Evolutionary conservation across 2,113 vertebrate species (phyloP).

Genomic region (Cyprichromis sp.): DNA sequence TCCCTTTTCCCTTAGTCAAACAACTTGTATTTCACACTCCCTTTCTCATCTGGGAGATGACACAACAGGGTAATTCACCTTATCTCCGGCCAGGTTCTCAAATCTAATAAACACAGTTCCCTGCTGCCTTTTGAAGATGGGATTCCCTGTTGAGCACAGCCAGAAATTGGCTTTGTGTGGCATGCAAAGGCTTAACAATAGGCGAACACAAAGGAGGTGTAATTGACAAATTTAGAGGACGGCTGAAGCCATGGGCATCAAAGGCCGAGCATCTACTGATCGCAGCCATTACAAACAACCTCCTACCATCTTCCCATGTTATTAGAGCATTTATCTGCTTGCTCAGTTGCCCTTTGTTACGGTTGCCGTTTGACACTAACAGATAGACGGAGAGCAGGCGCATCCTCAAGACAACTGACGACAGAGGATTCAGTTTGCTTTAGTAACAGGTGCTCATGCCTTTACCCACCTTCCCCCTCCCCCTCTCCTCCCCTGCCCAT

Average conservation of each 20-base stretch:
- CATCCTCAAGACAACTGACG: not conserved
- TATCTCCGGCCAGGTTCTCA: constrained; percentile 44
- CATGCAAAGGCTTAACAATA: constrained; percentile 13
- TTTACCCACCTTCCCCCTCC: not conserved
- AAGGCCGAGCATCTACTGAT: constrained; percentile 12
- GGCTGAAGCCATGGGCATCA: constrained; percentile 23
- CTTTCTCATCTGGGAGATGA: constrained; percentile 22
- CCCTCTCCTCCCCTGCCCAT: not conserved
- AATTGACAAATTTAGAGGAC: constrained; percentile 50
- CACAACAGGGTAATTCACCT: constrained; percentile 44
- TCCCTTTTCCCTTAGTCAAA: constrained; percentile 16
- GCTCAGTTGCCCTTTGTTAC: not conserved
- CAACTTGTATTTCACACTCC: constrained; percentile 12
- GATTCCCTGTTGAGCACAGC: constrained; percentile 35
- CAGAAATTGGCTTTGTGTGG: constrained; percentile 38
- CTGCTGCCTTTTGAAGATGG: constrained; percentile 37
- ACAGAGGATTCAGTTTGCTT: not conserved
- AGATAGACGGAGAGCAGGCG: not conserved
- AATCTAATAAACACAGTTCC: constrained; percentile 47
- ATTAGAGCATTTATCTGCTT: not conserved
- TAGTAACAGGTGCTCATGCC: constrained; percentile 20
- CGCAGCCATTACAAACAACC: not conserved
- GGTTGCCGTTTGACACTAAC: not conserved
- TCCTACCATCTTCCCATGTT: not conserved
- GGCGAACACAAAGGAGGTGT: constrained; percentile 41